Percentiles rank a stretch among this genome's conserved stretches.
Conservation (phyloP, 2,797 vertebrate species). For the Emys orbicularis region DNA sequence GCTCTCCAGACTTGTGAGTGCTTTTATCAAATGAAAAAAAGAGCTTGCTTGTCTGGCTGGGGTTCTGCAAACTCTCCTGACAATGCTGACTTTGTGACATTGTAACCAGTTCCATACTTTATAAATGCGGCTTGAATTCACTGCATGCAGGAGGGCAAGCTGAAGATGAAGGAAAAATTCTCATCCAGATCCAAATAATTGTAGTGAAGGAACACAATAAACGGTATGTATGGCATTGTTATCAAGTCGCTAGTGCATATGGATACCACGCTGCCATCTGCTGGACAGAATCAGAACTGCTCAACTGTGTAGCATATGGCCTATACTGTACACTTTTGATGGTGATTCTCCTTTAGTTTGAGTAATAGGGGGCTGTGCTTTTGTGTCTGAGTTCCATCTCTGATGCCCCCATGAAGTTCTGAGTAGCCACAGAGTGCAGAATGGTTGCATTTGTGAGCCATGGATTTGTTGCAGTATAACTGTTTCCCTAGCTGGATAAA, state of each 20-base stretch:
- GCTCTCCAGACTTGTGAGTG: slow-evolving; percentile 18
- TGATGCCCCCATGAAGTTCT: too few relatives aligned
- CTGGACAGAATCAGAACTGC: slow-evolving; percentile 23
- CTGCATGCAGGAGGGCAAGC: background rate
- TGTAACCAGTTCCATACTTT: accelerated
- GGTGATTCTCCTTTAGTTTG: slow-evolving; percentile 17
- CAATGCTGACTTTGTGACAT: background rate
- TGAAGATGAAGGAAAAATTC: background rate
- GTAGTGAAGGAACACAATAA: background rate
- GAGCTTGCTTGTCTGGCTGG: background rate
- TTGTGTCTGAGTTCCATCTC: background rate
- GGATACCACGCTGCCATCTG: background rate
- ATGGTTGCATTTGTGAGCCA: background rate
- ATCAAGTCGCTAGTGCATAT: slow-evolving; percentile 51
- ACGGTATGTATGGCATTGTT: background rate
- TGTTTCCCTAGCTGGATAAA: background rate
- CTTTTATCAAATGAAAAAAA: slow-evolving; percentile 57
- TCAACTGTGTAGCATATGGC: background rate
- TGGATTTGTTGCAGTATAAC: background rate
- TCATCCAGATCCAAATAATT: background rate
- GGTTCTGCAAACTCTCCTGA: slow-evolving; percentile 37
- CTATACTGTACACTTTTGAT: accelerated
- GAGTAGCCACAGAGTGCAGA: too few relatives aligned
- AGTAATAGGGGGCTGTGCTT: slow-evolving; percentile 6
- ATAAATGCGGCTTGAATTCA: accelerated